Percentiles rank a stretch among this genome's conserved stretches.
Conservation (phyloP, 1,140 invertebrate genomes). For the Atta texana region DNA sequence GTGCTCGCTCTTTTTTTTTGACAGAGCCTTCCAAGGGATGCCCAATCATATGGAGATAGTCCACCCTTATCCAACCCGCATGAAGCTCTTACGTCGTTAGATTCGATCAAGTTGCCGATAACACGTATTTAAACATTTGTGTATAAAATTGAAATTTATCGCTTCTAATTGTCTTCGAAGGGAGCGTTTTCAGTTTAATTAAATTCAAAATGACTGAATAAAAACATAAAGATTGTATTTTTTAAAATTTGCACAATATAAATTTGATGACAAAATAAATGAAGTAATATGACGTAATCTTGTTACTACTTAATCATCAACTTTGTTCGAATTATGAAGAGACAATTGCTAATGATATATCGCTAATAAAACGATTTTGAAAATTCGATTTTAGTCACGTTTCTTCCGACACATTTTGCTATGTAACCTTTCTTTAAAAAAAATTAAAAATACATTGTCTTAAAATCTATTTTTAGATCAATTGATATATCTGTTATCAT, state of each 20-base stretch:
- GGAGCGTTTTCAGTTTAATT: not conserved
- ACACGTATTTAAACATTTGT: conserved; percentile 11
- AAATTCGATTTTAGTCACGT: not conserved
- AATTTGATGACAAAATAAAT: too few relatives aligned
- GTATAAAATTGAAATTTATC: conserved; percentile 59
- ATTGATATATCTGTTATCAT: not conserved
- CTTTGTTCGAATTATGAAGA: not conserved
- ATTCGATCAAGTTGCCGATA: conserved; percentile 64
- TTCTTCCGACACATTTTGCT: not conserved
- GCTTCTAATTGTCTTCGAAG: not conserved
- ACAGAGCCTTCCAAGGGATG: conserved; percentile 16
- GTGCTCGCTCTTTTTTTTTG: conserved; percentile 39
- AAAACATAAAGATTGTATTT: not conserved
- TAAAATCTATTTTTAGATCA: not conserved
- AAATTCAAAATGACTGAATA: not conserved
- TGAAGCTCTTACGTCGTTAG: conserved; percentile 51
- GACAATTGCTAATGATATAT: not conserved
- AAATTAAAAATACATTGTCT: not conserved
- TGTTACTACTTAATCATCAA: not conserved
- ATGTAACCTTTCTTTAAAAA: not conserved
- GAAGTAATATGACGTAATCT: not conserved
- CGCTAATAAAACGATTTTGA: not conserved
- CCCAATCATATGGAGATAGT: conserved; percentile 1
- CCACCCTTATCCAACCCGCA: conserved; percentile 1
- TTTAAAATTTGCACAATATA: not conserved